Conservation (phyloP, 2,888 invertebrate genomes). For the Protula sp. region DNA sequence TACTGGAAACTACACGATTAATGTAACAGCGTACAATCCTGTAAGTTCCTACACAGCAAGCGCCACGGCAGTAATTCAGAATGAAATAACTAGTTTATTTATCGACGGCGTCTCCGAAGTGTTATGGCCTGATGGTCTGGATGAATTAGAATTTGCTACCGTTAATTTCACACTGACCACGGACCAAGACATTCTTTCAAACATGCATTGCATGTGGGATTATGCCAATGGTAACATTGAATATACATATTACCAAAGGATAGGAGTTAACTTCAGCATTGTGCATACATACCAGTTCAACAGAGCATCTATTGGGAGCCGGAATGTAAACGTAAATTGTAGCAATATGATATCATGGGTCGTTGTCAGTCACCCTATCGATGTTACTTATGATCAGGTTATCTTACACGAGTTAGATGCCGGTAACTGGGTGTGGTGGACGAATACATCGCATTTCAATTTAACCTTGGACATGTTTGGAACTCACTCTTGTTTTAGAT, state of each 20-base stretch:
- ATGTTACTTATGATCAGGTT: constrained; percentile 1
- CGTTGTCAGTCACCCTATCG: not conserved
- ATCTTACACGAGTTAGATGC: not conserved
- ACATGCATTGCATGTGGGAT: not conserved
- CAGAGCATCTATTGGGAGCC: not conserved
- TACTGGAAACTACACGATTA: not conserved
- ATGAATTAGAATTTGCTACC: not conserved
- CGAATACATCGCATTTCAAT: not conserved
- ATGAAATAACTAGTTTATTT: not conserved
- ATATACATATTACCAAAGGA: not conserved
- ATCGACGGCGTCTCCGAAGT: not conserved
- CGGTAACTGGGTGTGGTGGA: not conserved
- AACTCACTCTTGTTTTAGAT: not conserved
- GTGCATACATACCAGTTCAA: not conserved
- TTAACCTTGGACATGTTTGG: not conserved
- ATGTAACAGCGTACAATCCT: not conserved
- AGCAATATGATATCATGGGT: constrained; percentile 1
- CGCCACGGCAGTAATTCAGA: not conserved
- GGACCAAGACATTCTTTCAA: too few species aligned
- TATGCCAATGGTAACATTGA: not conserved
- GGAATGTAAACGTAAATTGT: not conserved
- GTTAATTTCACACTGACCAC: not conserved
- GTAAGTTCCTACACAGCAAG: not conserved
- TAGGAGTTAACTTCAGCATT: too few species aligned
- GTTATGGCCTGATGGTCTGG: not conserved